Evolutionary conservation across 2,113 vertebrate genomes (phyloP).

Genomic region (Phalacrocorax pelagicus): DNA sequence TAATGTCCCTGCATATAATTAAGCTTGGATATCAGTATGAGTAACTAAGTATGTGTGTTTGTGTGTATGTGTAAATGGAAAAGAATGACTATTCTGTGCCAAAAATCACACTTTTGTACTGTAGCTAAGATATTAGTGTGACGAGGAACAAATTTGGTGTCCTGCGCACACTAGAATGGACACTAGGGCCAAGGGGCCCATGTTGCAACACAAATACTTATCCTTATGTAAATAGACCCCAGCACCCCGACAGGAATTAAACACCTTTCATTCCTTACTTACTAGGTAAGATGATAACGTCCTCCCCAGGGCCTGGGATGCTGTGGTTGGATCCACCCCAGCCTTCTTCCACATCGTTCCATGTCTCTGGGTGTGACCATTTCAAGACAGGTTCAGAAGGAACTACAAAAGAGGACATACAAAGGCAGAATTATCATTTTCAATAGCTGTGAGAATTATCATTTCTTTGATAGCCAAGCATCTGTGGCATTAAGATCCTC

Average conservation of each 20-base stretch:
- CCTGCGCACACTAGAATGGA: background rate
- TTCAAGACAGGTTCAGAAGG: constrained; percentile 24
- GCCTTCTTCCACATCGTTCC: constrained; percentile 60
- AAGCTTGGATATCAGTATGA: background rate
- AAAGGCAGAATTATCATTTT: background rate
- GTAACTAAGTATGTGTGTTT: too few relatives aligned
- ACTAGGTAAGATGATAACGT: constrained; percentile 76
- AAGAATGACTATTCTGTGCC: background rate
- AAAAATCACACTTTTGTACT: background rate
- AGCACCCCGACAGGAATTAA: background rate
- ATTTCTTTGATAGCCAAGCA: background rate
- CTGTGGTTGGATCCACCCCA: constrained; percentile 66
- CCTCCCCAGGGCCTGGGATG: constrained; percentile 69
- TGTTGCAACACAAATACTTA: background rate
- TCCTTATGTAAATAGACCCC: rapidly evolving
- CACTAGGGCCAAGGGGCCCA: background rate
- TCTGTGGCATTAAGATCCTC: background rate
- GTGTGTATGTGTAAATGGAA: background rate
- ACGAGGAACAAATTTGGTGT: rapidly evolving
- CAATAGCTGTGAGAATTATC: background rate
- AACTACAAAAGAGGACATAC: constrained; percentile 49
- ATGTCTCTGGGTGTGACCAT: constrained; percentile 72
- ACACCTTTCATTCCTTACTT: background rate
- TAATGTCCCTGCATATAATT: background rate
- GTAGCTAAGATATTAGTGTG: background rate